Evolutionary conservation across 2,888 invertebrate genomes (phyloP), one percentile per base, ranked within the genome.

Genomic region (Nemoura dubitans): DNA sequence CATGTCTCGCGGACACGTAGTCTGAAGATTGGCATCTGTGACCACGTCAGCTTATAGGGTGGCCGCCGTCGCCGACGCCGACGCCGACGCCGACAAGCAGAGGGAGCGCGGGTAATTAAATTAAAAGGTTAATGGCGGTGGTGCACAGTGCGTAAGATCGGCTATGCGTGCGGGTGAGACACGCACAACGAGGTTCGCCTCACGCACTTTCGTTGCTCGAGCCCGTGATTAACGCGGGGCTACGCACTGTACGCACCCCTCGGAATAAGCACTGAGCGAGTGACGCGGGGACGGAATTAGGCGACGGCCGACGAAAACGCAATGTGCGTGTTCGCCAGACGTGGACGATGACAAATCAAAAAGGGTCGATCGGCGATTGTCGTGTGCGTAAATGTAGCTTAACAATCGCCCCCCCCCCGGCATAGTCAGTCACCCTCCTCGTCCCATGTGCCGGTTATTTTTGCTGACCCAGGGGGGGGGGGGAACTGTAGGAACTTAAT

Each of bases 81-180:
- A 59, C 59, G 10, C 16, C 59, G 59, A 59, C 59, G 59, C 59
- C 36, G 59, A 1, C 59, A 21, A 59, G 10, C 27, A 84, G 84
- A 84, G 84, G 76, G 28, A 59, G 84, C 16, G 28, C 16, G 28
- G 27, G 87, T 87, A 87, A 87, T 86, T 85, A 87, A 86, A 87
- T 87, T 87, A 87, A 87, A 87, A 87, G 87, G 87, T 87, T 87
- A 87, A 87, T 87, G 85, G 87, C 59, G 81, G 85, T 76, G 85
- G 86, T 87, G 86, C 87, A 82, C 85, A 83, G 83, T 84, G 76
- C n/a, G 86, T 85, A 83, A 85, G 84, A 87, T 43, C 84, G 83
- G 76, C 16, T 25, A 43, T 29, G 43, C 25, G 83, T 14, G 76
- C 36, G 36, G 59, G 59, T 21, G 59, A 14, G 10, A 21, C 6